A percentile compares a stretch with the other conserved stretches of the same genome.
phyloP scores from a whole-genome alignment of 1,140 invertebrate species.

The Drosophila nebulosa region DNA sequence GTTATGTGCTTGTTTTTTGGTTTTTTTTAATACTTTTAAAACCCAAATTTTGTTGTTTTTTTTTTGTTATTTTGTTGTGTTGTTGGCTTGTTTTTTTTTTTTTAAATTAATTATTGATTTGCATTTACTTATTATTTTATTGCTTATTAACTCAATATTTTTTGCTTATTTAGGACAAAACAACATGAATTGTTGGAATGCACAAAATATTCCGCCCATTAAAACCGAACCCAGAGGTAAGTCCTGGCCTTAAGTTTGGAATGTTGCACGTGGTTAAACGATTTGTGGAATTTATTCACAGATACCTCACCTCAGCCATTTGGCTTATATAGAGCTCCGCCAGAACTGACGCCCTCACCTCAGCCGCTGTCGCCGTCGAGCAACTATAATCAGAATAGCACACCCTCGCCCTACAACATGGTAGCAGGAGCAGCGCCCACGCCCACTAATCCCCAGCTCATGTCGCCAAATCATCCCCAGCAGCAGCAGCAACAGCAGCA shows the following conservation, averaged over 20 bases:
- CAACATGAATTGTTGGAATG: conserved; percentile 73
- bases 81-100: background rate
- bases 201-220: conserved; percentile 72
- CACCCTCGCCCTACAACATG: conserved; percentile 74
- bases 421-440: conserved; percentile 27
- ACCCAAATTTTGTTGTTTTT: background rate
- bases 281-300: background rate
- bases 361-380: conserved; percentile 74
- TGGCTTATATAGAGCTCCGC: conserved; percentile 61
- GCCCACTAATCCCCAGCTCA: conserved; percentile 51
- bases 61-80: background rate
- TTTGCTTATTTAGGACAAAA: conserved; percentile 47
- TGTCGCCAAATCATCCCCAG: conserved; percentile 53
- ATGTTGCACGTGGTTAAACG: background rate
- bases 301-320: conserved; percentile 78
- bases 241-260: background rate
- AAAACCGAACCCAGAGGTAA: conserved; percentile 80
- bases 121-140: background rate
- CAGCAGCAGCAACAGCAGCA: conserved; percentile 49
- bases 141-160: background rate
- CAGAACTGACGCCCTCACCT: conserved; percentile 73
- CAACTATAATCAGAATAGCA: conserved; percentile 74
- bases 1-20: background rate
- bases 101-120: background rate
- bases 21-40: background rate